Evolutionary conservation across 2,888 invertebrate genomes (phyloP).

Genomic region (Cremastinae sp.): DNA sequence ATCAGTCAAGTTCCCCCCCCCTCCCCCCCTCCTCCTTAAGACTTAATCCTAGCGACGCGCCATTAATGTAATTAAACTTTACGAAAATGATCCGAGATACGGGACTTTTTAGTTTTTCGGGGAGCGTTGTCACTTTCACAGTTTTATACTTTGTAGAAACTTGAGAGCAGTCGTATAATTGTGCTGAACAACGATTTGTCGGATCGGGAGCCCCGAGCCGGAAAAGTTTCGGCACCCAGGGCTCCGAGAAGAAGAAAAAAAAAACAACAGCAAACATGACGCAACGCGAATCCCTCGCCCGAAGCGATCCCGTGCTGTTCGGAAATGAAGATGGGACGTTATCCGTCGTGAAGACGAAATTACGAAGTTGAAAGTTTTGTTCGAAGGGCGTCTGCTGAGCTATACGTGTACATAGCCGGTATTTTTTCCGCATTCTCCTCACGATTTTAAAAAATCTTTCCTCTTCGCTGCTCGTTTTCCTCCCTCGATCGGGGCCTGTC

Average conservation of each 20-base stretch:
- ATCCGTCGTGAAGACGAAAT: constrained; percentile 16
- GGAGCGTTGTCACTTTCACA: not conserved
- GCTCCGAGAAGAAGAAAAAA: constrained; percentile 1
- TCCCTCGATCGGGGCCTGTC: constrained; percentile 30
- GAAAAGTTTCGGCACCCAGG: constrained; percentile 29
- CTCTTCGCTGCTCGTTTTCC: not conserved
- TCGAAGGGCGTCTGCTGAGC: not conserved
- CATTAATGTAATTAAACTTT: constrained; percentile 78
- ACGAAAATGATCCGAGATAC: constrained; percentile 65
- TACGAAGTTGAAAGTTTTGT: constrained; percentile 23
- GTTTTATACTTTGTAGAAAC: constrained; percentile 16
- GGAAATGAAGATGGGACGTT: constrained; percentile 32
- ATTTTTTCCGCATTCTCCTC: constrained; percentile 49
- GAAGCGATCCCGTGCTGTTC: constrained; percentile 23
- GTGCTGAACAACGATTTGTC: constrained; percentile 33
- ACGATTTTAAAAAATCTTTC: constrained; percentile 24
- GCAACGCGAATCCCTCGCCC: constrained; percentile 20
- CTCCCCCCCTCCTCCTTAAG: constrained; percentile 45
- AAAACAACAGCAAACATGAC: constrained; percentile 9
- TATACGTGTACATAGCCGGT: not conserved
- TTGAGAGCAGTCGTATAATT: constrained; percentile 37
- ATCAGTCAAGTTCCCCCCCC: constrained; percentile 52
- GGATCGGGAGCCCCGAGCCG: not conserved
- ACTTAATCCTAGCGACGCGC: constrained; percentile 61
- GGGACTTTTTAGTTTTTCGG: constrained; percentile 19